phyloP scores from a whole-genome alignment of 92 coral and sea anemone species.

The Micromussa lordhowensis region DNA sequence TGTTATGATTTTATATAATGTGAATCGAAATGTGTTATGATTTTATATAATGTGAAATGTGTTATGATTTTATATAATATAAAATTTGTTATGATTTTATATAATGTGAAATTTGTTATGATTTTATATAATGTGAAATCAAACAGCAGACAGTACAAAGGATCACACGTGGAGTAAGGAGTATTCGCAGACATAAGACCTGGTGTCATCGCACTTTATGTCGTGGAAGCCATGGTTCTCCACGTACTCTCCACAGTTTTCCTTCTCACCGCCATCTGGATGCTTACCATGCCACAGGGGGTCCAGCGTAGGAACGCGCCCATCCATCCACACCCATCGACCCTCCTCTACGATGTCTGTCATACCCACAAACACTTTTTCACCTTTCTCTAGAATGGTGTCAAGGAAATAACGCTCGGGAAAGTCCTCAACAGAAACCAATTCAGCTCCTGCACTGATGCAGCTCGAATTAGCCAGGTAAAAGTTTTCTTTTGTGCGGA shows the following conservation, averaged over 20 bases:
- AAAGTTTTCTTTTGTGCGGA: not conserved
- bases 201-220: not conserved
- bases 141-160: not conserved
- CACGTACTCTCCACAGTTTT: constrained; percentile 2
- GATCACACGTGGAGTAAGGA: not conserved
- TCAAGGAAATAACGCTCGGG: not conserved
- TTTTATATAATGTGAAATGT: too few species aligned
- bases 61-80: too few species aligned
- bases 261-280: not conserved
- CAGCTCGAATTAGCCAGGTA: not conserved
- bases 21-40: too few species aligned
- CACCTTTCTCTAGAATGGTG: not conserved
- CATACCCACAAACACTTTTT: not conserved
- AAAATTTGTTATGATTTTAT: too few species aligned
- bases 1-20: too few species aligned
- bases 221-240: not conserved
- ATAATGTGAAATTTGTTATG: too few species aligned
- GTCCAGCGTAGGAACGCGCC: not conserved
- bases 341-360: constrained; percentile 8
- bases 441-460: not conserved
- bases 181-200: not conserved
- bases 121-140: not conserved
- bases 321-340: constrained; percentile 10
- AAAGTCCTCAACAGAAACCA: not conserved
- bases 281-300: not conserved